These are phyloP conservation scores for Heliocidaris tuberculata DNA, from an alignment of 35 echinoderm and acorn worm species.

Conservation along the genomic window DNA sequence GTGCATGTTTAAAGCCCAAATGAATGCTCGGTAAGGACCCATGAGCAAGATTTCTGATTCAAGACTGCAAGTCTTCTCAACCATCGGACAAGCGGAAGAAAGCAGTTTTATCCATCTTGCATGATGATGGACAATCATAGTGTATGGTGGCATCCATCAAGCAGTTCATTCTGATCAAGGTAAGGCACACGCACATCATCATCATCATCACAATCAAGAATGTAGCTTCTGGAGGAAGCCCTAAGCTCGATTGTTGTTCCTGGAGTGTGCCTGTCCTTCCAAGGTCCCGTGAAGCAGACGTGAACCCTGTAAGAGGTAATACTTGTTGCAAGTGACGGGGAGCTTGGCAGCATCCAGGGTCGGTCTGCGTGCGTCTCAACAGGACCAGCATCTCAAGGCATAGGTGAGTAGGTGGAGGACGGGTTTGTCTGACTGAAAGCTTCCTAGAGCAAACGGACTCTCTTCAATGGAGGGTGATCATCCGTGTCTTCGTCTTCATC, in stretches of 20 bases:
- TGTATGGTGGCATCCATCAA: background rate
- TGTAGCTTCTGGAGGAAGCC: background rate
- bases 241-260: background rate
- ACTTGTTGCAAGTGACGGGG: background rate
- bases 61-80: background rate
- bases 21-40: background rate
- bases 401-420: constrained; percentile 27
- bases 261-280: background rate
- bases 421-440: background rate
- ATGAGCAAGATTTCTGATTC: background rate
- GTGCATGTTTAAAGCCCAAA: background rate
- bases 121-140: background rate
- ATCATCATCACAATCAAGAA: background rate
- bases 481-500: constrained; percentile 89
- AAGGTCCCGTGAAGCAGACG: background rate
- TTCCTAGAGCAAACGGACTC: constrained; percentile 48
- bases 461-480: constrained; percentile 69
- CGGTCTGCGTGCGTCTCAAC: background rate
- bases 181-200: background rate
- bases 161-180: background rate
- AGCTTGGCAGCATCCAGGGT: background rate
- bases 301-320: background rate
- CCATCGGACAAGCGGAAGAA: background rate
- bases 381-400: constrained; percentile 39
- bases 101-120: background rate